Conservation (phyloP, 64 coral and sea anemone genomes). For the Catalaphyllia jardinei region DNA sequence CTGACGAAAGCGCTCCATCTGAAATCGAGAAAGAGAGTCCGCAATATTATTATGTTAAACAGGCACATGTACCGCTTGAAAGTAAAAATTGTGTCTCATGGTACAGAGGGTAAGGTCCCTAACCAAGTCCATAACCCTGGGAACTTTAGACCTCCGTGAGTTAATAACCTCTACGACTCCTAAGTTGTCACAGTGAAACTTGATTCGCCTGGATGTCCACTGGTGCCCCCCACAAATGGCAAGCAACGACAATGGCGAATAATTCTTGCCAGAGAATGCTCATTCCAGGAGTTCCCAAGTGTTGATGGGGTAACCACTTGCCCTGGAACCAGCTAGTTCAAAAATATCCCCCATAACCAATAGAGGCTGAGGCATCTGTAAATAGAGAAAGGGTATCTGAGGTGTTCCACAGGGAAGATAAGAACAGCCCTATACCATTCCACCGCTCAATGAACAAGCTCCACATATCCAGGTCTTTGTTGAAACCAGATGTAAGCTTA, state of each 20-base stretch:
- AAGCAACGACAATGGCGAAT: slow-evolving; percentile 12
- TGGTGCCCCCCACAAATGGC: not conserved
- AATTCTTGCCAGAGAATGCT: not conserved
- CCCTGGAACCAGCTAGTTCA: not conserved
- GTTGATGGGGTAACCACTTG: not conserved
- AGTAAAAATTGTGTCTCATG: not conserved
- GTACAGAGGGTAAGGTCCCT: not conserved
- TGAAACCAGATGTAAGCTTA: slow-evolving; percentile 7
- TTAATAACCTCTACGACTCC: not conserved
- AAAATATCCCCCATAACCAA: not conserved
- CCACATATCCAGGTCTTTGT: slow-evolving; percentile 20
- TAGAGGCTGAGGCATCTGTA: not conserved
- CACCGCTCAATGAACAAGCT: slow-evolving; percentile 2
- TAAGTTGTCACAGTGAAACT: not conserved
- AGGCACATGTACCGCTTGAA: not conserved
- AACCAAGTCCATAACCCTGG: not conserved
- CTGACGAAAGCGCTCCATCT: slow-evolving; percentile 5
- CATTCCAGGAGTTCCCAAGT: not conserved
- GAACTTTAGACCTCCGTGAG: not conserved
- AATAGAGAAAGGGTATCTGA: not conserved
- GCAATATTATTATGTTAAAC: slow-evolving; percentile 2
- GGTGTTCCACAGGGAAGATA: slow-evolving; percentile 7
- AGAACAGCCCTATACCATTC: slow-evolving; percentile 25
- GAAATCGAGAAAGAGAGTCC: slow-evolving; percentile 30
- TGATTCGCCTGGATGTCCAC: not conserved